Evolutionary conservation across 2,888 invertebrate species (phyloP).

Genomic region (Mythimna loreyi): DNA sequence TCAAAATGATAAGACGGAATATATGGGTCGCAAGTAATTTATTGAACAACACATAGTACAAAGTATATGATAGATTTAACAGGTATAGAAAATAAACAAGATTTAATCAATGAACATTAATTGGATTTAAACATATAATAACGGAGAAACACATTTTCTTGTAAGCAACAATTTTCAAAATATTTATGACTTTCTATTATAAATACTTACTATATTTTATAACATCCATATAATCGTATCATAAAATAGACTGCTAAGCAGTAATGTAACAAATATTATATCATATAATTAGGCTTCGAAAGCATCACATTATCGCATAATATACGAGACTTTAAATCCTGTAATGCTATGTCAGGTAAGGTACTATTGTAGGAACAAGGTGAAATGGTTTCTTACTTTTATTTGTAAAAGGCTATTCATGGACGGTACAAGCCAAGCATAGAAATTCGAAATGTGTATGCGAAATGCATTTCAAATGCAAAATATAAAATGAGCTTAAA

Average conservation of each 20-base stretch:
- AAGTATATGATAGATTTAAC: conserved; percentile 56
- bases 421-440: conserved; percentile 83
- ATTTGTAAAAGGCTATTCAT: conserved; percentile 52
- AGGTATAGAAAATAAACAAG: conserved; percentile 46
- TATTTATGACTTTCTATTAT: conserved; percentile 36
- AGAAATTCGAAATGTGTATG: conserved; percentile 53
- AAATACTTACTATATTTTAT: conserved; percentile 46
- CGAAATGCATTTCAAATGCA: conserved; percentile 81
- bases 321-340: conserved; percentile 35
- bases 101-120: conserved; percentile 39
- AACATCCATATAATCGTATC: conserved; percentile 62
- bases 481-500: conserved; percentile 69
- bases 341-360: conserved; percentile 17
- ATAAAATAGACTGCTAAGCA: conserved; percentile 75
- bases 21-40: conserved; percentile 70
- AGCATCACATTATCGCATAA: conserved; percentile 38
- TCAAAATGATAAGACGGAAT: conserved; percentile 13
- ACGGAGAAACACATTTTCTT: conserved; percentile 23
- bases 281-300: conserved; percentile 52
- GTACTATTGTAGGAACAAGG: conserved; percentile 50
- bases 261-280: conserved; percentile 60
- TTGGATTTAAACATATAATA: conserved; percentile 26
- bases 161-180: conserved; percentile 48
- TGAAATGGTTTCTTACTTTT: conserved; percentile 19
- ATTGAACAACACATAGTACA: conserved; percentile 70